Conservation (phyloP, 2,888 invertebrate species). For the Petrolisthes manimaculis region DNA sequence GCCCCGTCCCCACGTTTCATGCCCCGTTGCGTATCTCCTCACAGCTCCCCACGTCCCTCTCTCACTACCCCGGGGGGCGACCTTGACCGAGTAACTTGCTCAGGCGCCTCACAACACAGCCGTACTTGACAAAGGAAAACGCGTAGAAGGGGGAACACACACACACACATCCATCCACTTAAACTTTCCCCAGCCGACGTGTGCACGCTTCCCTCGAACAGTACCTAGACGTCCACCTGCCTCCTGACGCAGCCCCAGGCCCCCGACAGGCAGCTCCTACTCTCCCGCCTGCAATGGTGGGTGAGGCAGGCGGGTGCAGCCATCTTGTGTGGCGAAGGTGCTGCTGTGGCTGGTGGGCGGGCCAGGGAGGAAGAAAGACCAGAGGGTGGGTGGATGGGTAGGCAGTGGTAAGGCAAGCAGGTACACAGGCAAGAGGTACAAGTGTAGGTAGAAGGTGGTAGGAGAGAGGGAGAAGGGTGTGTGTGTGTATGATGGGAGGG, state of each 20-base stretch:
- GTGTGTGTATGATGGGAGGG: no score
- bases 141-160: slow-evolving; percentile 14
- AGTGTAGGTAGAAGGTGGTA: slow-evolving; percentile 4
- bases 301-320: not conserved
- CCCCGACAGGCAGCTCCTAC: not conserved
- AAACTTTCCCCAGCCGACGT: slow-evolving; percentile 21
- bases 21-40: no score
- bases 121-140: no score
- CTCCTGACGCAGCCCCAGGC: not conserved
- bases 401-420: slow-evolving; percentile 4
- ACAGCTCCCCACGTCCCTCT: no score
- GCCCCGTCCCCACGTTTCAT: no score
- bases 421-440: no score
- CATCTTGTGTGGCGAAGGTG: slow-evolving; percentile 10
- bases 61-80: no score
- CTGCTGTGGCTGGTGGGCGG: not conserved
- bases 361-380: not conserved
- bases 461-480: not conserved
- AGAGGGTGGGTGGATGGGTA: slow-evolving; percentile 2
- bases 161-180: slow-evolving; percentile 36
- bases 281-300: not conserved
- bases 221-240: not conserved
- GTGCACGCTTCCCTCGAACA: slow-evolving; percentile 13
- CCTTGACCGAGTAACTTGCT: no score
- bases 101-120: no score